A percentile compares a stretch with the other conserved stretches of the same genome.
Conservation (phyloP, 2,888 invertebrate genomes). For the Drosophila formosana region DNA sequence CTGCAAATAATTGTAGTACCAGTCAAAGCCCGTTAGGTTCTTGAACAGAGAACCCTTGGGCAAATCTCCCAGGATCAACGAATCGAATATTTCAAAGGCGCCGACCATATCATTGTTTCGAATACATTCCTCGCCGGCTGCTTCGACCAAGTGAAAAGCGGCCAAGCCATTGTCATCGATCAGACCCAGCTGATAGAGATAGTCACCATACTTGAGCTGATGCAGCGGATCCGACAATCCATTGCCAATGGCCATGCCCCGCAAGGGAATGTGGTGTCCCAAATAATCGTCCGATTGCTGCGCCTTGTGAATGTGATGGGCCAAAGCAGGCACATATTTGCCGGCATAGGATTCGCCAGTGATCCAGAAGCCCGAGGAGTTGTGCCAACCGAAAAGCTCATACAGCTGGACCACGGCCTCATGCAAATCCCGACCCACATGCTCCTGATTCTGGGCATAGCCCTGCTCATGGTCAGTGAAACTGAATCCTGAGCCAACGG, state of each 20-base stretch:
- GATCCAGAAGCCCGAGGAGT: slow-evolving; percentile 92
- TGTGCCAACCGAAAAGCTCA: slow-evolving; percentile 91
- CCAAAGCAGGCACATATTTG: slow-evolving; percentile 91
- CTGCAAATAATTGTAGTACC: slow-evolving; percentile 86
- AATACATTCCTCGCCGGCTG: slow-evolving; percentile 86
- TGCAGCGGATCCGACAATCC: slow-evolving; percentile 92
- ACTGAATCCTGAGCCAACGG: slow-evolving; percentile 96
- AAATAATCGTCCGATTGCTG: slow-evolving; percentile 71
- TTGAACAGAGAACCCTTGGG: slow-evolving; percentile 89
- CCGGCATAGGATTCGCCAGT: slow-evolving; percentile 97
- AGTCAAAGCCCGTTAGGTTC: slow-evolving; percentile 81
- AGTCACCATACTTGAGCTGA: slow-evolving; percentile 91
- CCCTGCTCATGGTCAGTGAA: slow-evolving; percentile 92
- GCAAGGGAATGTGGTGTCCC: slow-evolving; percentile 81
- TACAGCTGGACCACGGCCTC: slow-evolving; percentile 93
- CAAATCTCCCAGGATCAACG: slow-evolving; percentile 87
- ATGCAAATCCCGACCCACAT: slow-evolving; percentile 92
- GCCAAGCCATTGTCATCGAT: slow-evolving; percentile 87
- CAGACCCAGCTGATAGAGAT: slow-evolving; percentile 91
- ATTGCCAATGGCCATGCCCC: slow-evolving; percentile 89
- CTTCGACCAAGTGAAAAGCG: slow-evolving; percentile 88
- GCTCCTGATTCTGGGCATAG: slow-evolving; percentile 91
- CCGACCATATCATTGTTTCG: slow-evolving; percentile 88
- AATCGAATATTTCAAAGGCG: slow-evolving; percentile 90
- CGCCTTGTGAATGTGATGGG: slow-evolving; percentile 87